Evolutionary conservation across 2,888 invertebrate species (phyloP), one percentile per base, ranked within the genome.

Genomic region (Ophion ellenae): DNA sequence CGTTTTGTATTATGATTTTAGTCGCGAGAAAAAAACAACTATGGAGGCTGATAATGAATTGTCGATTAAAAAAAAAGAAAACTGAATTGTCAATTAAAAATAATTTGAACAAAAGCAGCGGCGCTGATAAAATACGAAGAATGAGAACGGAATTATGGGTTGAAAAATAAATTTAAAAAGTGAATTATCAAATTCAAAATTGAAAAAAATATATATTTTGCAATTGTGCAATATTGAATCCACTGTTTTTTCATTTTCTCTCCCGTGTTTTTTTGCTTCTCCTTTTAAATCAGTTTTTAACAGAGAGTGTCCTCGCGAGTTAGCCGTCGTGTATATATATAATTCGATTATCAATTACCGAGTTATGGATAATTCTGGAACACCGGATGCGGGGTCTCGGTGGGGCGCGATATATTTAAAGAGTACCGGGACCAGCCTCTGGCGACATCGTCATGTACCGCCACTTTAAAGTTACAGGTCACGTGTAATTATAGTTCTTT

Each of bases 301-400:
- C 9, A 17, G 17, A 53, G 5, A 14, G 11, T 53, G 53, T 53
- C 53, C 53, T 53, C 53, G 53, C 53, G 17, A 53, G 53, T 53
- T 53, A 53, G 17, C 53, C 53, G 53, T 53, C 53, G 53, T 17
- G 53, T 53, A 53, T 53, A 53, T 53, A n/a, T 53, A 17, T 70
- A 28, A 70, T 53, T 53, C 53, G 10, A 70, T 70, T 53, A 53
- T 70, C 70, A 17, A 53, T 70, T 32, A 70, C n/a, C 17, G 28
- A 70, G 32, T 70, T 28, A 70, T 53, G 24, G 28, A 70, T 53
- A 53, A 53, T 53, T 53, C 53, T 17, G 53, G 17, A 53, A 0
- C 17, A 53, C 53, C 53, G 53, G 53, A 53, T 53, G 53, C 53
- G 53, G 53, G 53, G 0, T 17, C 53, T 17, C 53, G 53, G 17